Conservation (phyloP, 2,797 vertebrate genomes). For the Thripadectes ignobilis region DNA sequence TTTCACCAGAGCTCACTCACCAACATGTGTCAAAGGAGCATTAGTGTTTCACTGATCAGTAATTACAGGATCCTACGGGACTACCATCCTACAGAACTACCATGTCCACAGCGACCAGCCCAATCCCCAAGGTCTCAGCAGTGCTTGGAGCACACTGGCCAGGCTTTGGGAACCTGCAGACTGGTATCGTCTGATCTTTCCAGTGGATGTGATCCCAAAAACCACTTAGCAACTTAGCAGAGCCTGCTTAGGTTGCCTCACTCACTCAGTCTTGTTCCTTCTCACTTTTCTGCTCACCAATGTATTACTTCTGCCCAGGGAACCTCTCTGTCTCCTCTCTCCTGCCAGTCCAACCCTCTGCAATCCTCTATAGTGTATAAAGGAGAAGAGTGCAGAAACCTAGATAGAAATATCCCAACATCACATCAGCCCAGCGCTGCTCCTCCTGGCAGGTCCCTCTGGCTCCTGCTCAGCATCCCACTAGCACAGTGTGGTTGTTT, state of each 20-base stretch:
- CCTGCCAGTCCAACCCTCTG: not conserved
- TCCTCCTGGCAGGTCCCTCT: not conserved
- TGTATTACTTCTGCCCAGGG: not conserved
- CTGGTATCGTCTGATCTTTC: not conserved
- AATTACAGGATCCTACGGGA: not conserved
- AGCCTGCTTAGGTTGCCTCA: not conserved
- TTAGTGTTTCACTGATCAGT: not conserved
- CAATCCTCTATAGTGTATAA: not conserved
- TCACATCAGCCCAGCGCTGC: not conserved
- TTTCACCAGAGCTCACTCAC: not conserved
- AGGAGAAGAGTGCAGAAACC: fast-evolving
- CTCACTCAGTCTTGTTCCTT: not conserved
- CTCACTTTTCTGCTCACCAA: not conserved
- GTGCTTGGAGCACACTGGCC: not conserved
- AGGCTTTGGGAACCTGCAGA: not conserved
- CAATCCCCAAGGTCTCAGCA: not conserved
- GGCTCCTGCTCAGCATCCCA: not conserved
- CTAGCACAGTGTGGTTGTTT: not conserved
- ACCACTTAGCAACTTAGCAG: not conserved
- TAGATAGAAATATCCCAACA: not conserved
- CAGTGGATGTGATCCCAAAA: not conserved
- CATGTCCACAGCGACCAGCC: fast-evolving
- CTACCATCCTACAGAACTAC: not conserved
- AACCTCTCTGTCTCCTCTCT: not conserved
- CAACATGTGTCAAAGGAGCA: not conserved